Evolutionary conservation across 1,140 invertebrate species (phyloP), one percentile per base, ranked within the genome.

Genomic region (Bombus pyrosoma): DNA sequence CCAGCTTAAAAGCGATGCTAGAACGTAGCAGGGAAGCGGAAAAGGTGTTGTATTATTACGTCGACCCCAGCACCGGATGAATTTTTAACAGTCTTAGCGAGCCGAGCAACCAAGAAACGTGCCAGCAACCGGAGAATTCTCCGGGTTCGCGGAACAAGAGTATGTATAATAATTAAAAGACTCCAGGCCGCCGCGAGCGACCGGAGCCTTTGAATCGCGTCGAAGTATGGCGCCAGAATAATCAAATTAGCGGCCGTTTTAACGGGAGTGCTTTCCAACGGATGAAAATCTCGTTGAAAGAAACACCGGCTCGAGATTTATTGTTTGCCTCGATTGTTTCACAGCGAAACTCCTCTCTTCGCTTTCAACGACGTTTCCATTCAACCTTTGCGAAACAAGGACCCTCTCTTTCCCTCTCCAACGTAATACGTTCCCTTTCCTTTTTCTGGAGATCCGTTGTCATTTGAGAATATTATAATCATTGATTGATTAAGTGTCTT

Each of bases 71-170:
- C 69, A 68, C 34, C 15, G 81, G 81, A 89, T 91, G 81, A 91
- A 91, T 91, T 91, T 91, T 90, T 91, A 89, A 91, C 86, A 88
- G 83, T 81, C 62, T 64, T 78, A 18, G 32, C 57, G 12, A 64
- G 71, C 68, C 47, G 73, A 41, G n/a, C 32, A 37, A 57, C 34
- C 57, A 66, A 73, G 78, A 32, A 78, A 64, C 80, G 66, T n/a
- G 66, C 28, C 59, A n/a, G 28, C 59, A 62, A 62, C 10, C 28
- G 72, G 87, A 81, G 86, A 71, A 88, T 81, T 88, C 74, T 66
- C 68, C 74, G n/a, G 32, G 39, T 73, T 78, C 86, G 78, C 53
- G 78, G 66, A 64, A 41, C 73, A 37, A 68, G 75, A 85, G 81
- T 87, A 77, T 53, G 64, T 81, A 85, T 85, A 88, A 88, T 89